Evolutionary conservation across 2,888 invertebrate genomes (phyloP).

Genomic region (Shargacucullia verbasci): DNA sequence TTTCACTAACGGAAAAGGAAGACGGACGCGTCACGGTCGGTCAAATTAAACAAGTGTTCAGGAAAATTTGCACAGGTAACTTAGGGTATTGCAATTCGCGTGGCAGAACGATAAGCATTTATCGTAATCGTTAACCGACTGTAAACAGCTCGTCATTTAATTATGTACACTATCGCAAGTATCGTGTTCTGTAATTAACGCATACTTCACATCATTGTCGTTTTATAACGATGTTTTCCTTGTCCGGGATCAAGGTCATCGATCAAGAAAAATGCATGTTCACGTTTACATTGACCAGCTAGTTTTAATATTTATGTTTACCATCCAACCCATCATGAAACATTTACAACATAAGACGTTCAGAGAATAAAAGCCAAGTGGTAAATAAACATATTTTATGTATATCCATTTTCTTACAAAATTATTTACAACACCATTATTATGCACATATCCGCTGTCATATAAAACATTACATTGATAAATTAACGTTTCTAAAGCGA

Average conservation of each 20-base stretch:
- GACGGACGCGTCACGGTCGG: conserved; percentile 76
- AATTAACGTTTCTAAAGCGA: conserved; percentile 80
- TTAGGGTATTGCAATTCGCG: conserved; percentile 41
- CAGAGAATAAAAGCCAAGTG: conserved; percentile 66
- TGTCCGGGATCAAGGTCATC: conserved; percentile 25
- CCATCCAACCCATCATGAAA: neutral
- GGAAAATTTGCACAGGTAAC: conserved; percentile 62
- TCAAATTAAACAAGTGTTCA: conserved; percentile 67
- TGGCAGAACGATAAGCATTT: conserved; percentile 35
- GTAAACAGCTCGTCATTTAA: conserved; percentile 8
- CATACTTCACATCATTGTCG: conserved; percentile 14
- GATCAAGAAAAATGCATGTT: conserved; percentile 1
- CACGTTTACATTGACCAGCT: neutral
- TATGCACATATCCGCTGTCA: conserved; percentile 86
- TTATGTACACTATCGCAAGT: conserved; percentile 18
- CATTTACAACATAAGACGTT: conserved; percentile 1
- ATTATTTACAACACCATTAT: conserved; percentile 87
- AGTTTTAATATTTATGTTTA: neutral
- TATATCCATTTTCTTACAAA: conserved; percentile 86
- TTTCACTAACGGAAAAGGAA: conserved; percentile 87
- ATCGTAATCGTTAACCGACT: conserved; percentile 28
- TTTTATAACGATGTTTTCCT: conserved; percentile 26
- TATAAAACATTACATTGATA: conserved; percentile 86
- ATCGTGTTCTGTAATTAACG: conserved; percentile 18
- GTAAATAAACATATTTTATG: conserved; percentile 85